Evolutionary conservation across 2,888 invertebrate genomes (phyloP).

Genomic region (Gibbula magus): DNA sequence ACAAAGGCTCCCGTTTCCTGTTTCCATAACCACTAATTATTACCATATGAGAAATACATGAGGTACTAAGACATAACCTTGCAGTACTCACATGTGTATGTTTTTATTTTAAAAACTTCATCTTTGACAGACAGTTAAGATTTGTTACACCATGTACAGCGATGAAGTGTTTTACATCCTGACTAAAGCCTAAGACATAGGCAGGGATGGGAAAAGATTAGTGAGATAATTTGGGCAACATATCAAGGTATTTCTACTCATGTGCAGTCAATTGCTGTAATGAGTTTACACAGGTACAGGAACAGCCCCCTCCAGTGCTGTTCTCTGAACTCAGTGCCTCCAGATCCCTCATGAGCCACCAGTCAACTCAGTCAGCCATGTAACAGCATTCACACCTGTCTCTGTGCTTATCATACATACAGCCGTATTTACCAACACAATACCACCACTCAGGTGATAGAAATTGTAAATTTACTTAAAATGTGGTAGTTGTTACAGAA

Average conservation of each 20-base stretch:
- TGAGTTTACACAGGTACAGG: constrained; percentile 1
- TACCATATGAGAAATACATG: too few relatives aligned
- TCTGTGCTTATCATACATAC: background rate
- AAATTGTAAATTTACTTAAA: too few relatives aligned
- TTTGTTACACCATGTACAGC: too few relatives aligned
- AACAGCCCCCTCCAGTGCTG: background rate
- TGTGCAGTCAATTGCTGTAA: constrained; percentile 5
- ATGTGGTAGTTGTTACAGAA: too few relatives aligned
- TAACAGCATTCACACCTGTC: background rate
- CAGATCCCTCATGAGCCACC: background rate
- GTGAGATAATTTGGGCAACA: constrained; percentile 3
- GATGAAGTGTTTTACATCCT: background rate
- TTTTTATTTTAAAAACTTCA: too few relatives aligned
- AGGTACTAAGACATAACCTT: too few relatives aligned
- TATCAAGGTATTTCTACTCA: constrained; percentile 9
- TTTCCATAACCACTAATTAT: too few relatives aligned
- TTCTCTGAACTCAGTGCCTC: background rate
- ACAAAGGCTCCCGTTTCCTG: too few relatives aligned
- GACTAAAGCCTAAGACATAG: background rate
- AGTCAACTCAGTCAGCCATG: background rate
- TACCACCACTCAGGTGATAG: background rate
- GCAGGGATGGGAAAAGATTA: background rate
- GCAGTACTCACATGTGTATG: too few relatives aligned
- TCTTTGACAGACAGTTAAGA: too few relatives aligned
- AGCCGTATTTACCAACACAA: background rate